Base-by-base conservation (phyloP, 2,888 invertebrate species). In the Caenorhabditis auriculariae region DNA sequence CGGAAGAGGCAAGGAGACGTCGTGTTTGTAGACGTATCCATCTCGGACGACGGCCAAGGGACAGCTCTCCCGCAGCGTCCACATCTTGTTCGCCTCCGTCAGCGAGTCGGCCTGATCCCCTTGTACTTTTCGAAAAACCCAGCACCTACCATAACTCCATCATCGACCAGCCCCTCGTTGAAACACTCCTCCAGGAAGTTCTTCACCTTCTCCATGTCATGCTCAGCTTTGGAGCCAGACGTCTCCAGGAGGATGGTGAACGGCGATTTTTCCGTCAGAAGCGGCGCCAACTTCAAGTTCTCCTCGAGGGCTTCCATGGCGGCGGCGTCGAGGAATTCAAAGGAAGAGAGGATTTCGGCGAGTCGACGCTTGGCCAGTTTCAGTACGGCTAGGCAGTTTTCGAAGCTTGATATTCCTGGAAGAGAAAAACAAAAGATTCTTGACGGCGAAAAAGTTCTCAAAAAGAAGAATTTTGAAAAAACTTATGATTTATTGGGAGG, bases 11-110 rank as follows among this genome's bases (percentile, higher is more conserved):
- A 96, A 82, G 0, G 95, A 94, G 4, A 98, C 87, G 82, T 98
- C 98, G 82, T 95, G 95, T 82, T 95, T 95, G 84, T 90, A 94
- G 48, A 90, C 88, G 83, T 91, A 93, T 6, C 94, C 94, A 70
- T 91, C 90, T 9, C 84, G 50, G 0, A 65, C 50, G 12, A 61
- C 53, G 9, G 74, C 69, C n/a, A 77, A 35, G 2, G 77, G 72
- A 7, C 74, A 73, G 37, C 67, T 72, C 60, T 80, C 85, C 46
- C 85, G 69, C 32, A 85, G 59, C 45, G 75, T 70, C 85, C 85
- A 85, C 55, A 85, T 69, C 27, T 66, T 59, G 12, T 54, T 47
- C 7, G 77, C 66, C 24, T 80, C 80, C 78, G 78, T 83, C 89
- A 90, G 85, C 87, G 87, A 82, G 91, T 89, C 85, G 90, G 91